A percentile compares a stretch with the other conserved stretches of the same genome.
Conservation (phyloP, 2,113 vertebrate species). For the Orientallactaga bullata region DNA sequence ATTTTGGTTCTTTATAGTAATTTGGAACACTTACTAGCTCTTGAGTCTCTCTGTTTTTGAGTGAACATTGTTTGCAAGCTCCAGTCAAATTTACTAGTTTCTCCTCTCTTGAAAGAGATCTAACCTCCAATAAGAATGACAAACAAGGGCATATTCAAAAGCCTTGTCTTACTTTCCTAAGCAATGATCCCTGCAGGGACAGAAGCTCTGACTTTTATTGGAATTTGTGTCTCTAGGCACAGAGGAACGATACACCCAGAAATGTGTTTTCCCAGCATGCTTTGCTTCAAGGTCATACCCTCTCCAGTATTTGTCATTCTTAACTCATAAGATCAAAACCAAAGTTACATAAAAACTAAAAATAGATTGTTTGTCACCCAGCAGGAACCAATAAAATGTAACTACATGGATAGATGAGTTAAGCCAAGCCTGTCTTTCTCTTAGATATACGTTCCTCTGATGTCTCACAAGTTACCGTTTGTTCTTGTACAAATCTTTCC, state of each 20-base stretch:
- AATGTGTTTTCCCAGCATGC: conserved; percentile 67
- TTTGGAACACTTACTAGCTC: conserved; percentile 56
- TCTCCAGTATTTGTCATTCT: conserved; percentile 65
- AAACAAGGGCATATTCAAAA: conserved; percentile 74
- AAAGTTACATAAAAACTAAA: conserved; percentile 64
- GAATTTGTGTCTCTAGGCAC: conserved; percentile 53
- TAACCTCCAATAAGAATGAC: conserved; percentile 69
- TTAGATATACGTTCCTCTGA: conserved; percentile 55
- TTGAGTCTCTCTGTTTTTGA: conserved; percentile 58
- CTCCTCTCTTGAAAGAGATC: conserved; percentile 61
- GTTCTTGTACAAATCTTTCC: conserved; percentile 59
- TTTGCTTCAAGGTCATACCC: conserved; percentile 44
- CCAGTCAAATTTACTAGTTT: conserved; percentile 73
- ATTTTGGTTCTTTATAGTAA: not conserved
- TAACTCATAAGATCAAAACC: conserved; percentile 70
- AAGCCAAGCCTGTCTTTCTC: conserved; percentile 39
- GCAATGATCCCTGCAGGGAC: conserved; percentile 13
- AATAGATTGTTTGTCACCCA: conserved; percentile 75
- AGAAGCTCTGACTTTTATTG: conserved; percentile 70
- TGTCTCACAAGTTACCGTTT: conserved; percentile 67
- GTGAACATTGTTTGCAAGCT: conserved; percentile 58
- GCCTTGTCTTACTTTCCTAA: conserved; percentile 60
- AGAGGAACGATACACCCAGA: conserved; percentile 64
- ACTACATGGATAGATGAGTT: conserved; percentile 51
- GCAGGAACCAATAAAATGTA: conserved; percentile 70